Evolutionary conservation across 2,888 invertebrate species (phyloP), one percentile per base, ranked within the genome.

Genomic region (Fabriciana adippe): DNA sequence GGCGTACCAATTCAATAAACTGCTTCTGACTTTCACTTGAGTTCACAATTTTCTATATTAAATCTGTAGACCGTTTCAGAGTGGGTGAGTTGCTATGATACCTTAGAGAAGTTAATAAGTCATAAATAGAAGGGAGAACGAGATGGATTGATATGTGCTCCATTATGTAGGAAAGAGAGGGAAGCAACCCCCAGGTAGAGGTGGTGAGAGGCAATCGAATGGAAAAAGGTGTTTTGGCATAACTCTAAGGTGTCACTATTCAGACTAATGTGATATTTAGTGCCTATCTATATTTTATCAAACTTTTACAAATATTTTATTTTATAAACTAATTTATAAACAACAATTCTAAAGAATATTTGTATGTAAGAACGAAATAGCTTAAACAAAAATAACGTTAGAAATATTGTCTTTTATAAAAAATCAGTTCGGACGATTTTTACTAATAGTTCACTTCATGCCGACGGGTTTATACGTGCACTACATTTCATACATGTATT

Each of bases 61-160:
- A 91, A 90, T 88, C 87, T 82, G 74, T 78, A 79, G 78, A 82
- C 80, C 82, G 79, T 68, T 70, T 67, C 69, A 61, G 76, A 79
- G 78, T 78, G 83, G 84, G 86, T 82, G 84, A 84, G 92, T 92
- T 92, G 92, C 92, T 83, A 91, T 90, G 92, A 91, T 92, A 92
- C 92, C 90, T 89, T 78, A 85, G 86, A 90, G 89, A 83, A 90
- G 91, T 90, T 92, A 92, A 92, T 92, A 92, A 92, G 92, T 92
- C 92, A 92, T 90, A 90, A 92, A 91, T 88, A 87, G 87, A 79
- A 76, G 76, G 85, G 77, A 71, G 78, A 90, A 74, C 73, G 88
- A 77, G 86, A 88, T 62, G 74, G 80, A 71, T 75, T 65, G 74
- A 83, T 75, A 72, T 65, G 73, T 55, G 67, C 68, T 47, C 26